phyloP scores from a whole-genome alignment of 2,888 invertebrate genomes.

The Lepidocyrtinus sp. region DNA sequence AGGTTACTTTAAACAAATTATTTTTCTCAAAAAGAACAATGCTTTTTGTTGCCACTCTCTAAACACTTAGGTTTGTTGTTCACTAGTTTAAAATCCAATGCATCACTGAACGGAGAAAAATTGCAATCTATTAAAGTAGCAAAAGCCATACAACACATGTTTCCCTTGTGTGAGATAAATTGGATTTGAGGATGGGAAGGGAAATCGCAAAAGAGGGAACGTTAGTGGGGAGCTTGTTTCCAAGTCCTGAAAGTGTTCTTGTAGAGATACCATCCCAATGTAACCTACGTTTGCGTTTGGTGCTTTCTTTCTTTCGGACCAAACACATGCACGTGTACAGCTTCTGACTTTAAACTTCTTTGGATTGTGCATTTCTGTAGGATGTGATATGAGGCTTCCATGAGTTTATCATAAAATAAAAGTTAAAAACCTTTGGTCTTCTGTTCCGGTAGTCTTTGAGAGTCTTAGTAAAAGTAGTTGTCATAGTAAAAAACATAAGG shows the following conservation, averaged over 20 bases:
- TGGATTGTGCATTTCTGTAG: not conserved
- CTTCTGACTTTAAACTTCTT: not conserved
- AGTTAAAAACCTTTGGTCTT: not conserved
- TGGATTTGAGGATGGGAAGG: too few relatives aligned
- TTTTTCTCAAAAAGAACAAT: too few relatives aligned
- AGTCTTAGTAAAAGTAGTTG: not conserved
- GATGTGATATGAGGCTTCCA: not conserved
- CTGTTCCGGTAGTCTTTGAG: not conserved
- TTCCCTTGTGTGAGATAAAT: too few relatives aligned
- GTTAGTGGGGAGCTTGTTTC: constrained; percentile 26
- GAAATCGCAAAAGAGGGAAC: too few relatives aligned
- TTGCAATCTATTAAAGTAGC: too few relatives aligned
- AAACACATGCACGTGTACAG: constrained; percentile 24
- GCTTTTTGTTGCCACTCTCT: too few relatives aligned
- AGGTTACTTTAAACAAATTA: too few relatives aligned
- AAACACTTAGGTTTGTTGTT: too few relatives aligned
- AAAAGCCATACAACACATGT: too few relatives aligned
- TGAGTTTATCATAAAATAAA: not conserved
- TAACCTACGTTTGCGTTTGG: not conserved
- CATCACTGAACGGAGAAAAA: too few relatives aligned
- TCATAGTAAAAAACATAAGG: too few relatives aligned
- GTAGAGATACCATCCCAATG: constrained; percentile 4
- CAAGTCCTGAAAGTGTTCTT: not conserved
- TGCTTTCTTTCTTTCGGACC: not conserved
- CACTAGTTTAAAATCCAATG: too few relatives aligned